Evolutionary conservation across 2,888 invertebrate species (phyloP).

Genomic region (Polymixis flavicincta): DNA sequence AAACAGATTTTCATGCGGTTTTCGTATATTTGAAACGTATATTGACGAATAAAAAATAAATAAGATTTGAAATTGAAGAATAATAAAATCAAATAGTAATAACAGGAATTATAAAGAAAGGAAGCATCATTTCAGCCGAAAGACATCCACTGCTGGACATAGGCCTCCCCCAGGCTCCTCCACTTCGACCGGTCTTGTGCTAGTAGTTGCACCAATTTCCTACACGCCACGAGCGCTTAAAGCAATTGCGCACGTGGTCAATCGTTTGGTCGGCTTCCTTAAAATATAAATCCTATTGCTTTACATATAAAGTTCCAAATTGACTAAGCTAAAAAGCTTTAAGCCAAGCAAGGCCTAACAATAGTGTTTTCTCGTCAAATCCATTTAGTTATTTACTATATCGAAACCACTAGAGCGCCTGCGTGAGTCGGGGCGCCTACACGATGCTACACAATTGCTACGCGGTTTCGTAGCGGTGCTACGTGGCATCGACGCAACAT

Average conservation of each 20-base stretch:
- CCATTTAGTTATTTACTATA: conserved; percentile 7
- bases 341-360: neutral
- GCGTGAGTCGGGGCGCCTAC: neutral
- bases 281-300: neutral
- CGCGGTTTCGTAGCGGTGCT: conserved; percentile 7
- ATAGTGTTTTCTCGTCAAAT: neutral
- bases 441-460: conserved; percentile 5
- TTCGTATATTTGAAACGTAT: no score
- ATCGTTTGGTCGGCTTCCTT: neutral
- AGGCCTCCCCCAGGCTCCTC: no score
- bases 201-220: neutral
- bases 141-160: no score
- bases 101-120: no score
- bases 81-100: no score
- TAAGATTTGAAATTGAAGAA: no score
- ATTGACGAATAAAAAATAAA: no score
- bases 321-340: no score
- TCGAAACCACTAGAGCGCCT: neutral
- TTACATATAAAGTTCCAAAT: neutral
- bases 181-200: no score
- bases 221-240: neutral
- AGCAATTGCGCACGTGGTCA: neutral
- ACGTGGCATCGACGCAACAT: neutral
- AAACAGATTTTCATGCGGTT: no score
- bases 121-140: no score